These are phyloP conservation scores for Australoheros scitulus DNA, from an alignment of 2,113 vertebrate species.

Conservation along the genomic window DNA sequence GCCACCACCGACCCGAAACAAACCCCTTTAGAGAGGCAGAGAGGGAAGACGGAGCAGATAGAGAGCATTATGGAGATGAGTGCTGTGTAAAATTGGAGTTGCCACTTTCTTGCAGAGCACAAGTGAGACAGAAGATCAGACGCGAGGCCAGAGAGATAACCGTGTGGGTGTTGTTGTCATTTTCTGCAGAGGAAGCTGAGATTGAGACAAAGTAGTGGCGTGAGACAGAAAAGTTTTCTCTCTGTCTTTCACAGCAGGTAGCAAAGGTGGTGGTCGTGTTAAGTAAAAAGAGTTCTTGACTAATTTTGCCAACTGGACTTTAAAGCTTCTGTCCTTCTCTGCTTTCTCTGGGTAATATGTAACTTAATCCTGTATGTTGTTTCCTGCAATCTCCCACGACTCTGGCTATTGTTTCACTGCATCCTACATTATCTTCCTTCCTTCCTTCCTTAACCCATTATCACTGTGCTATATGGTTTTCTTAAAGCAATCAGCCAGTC, in stretches of 20 bases:
- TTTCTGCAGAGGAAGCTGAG: background rate
- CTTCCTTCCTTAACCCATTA: background rate
- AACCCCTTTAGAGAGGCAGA: background rate
- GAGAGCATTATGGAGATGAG: constrained; percentile 3
- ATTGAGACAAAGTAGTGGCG: background rate
- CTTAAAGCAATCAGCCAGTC: background rate
- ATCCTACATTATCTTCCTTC: background rate
- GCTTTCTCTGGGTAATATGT: background rate
- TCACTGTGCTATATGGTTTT: background rate
- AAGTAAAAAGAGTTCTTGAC: background rate
- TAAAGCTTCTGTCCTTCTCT: background rate
- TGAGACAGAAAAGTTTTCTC: background rate
- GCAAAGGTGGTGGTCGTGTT: background rate
- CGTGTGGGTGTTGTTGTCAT: background rate
- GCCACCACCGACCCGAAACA: background rate
- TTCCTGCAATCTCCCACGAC: background rate
- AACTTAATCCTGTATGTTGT: background rate
- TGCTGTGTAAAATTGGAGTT: constrained; percentile 1
- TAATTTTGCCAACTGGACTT: background rate
- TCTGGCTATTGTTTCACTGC: constrained; percentile 4
- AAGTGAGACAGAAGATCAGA: background rate
- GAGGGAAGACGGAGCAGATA: background rate
- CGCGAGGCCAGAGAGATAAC: background rate
- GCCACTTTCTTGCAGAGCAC: constrained; percentile 1
- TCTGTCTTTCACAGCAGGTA: background rate